Evolutionary conservation across 2,888 invertebrate species (phyloP).

Genomic region (Vesta saturnalis): DNA sequence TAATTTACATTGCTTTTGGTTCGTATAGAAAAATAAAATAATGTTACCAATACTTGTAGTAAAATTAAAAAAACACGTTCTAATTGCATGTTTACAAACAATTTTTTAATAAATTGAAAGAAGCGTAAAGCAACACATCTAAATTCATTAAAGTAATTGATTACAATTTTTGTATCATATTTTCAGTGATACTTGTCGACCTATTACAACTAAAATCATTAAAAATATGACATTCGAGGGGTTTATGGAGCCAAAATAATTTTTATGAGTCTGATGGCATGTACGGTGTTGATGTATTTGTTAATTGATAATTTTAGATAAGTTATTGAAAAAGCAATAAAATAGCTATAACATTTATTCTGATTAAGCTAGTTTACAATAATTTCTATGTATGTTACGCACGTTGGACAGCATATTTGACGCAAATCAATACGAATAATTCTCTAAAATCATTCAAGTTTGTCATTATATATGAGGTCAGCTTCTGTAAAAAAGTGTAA

Average conservation of each 20-base stretch:
- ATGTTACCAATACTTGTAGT: too few relatives aligned
- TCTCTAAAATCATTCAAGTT: too few relatives aligned
- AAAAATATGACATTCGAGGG: background rate
- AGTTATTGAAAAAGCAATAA: background rate
- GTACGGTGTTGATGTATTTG: background rate
- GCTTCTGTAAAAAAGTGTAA: too few relatives aligned
- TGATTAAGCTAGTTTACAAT: background rate
- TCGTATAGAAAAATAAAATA: too few relatives aligned
- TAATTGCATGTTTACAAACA: background rate
- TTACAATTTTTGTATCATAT: background rate
- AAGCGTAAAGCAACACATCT: background rate
- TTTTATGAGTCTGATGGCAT: background rate
- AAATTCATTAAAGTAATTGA: background rate
- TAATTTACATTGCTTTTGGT: too few relatives aligned
- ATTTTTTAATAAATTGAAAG: background rate
- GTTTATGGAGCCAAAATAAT: background rate
- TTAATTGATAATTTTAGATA: background rate
- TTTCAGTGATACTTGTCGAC: conserved; percentile 1
- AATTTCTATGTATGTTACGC: background rate
- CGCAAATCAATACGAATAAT: background rate
- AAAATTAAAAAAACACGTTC: too few relatives aligned
- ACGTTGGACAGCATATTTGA: background rate
- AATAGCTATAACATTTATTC: background rate
- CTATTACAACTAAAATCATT: background rate
- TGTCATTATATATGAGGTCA: too few relatives aligned